These are phyloP conservation scores for Podarcis lilfordi DNA, from an alignment of 2,797 vertebrate genomes.

Conservation along the genomic window DNA sequence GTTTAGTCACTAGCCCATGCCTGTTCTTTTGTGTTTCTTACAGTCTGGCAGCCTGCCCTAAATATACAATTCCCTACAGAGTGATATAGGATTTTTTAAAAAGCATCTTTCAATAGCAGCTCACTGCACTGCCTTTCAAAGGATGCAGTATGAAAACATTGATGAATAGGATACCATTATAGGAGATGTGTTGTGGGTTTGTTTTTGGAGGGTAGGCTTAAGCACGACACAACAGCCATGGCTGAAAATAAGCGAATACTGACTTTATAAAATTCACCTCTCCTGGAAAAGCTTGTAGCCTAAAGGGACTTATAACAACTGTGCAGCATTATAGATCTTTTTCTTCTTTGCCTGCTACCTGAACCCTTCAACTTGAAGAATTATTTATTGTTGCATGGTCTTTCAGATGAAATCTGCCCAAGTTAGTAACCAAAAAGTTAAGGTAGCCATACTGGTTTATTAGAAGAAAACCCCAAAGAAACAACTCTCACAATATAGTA, in stretches of 20 bases:
- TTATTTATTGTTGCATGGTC: conserved; percentile 45
- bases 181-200: conserved; percentile 33
- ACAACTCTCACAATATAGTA: neutral
- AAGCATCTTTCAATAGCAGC: neutral
- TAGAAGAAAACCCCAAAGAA: neutral
- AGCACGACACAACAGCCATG: conserved; percentile 3
- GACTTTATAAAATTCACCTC: conserved; percentile 38
- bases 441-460: neutral
- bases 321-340: conserved; percentile 27
- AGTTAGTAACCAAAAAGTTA: neutral
- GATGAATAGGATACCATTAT: neutral
- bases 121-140: conserved; percentile 19
- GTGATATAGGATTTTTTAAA: neutral
- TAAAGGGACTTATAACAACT: conserved; percentile 37
- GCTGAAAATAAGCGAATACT: conserved; percentile 32
- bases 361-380: conserved; percentile 38
- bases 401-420: conserved; percentile 39
- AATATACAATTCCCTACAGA: neutral
- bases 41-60: neutral
- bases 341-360: neutral
- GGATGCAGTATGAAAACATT: neutral
- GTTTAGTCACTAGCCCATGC: neutral
- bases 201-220: neutral
- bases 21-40: neutral
- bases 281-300: neutral